Evolutionary conservation across 2,113 vertebrate species (phyloP).

Genomic region (Phoxinus phoxinus): DNA sequence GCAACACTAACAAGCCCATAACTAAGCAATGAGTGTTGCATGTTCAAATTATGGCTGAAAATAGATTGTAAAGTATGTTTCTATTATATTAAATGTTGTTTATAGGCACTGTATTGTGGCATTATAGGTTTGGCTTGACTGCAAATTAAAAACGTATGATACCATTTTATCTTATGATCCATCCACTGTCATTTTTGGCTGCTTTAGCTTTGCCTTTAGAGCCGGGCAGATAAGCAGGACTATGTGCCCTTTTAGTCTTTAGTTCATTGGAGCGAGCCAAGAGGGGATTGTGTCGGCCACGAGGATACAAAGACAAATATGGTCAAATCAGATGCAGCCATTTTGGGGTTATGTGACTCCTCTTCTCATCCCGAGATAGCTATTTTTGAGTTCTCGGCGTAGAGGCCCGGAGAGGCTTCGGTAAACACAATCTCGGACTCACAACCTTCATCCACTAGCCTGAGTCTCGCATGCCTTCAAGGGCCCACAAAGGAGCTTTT

Average conservation of each 20-base stretch:
- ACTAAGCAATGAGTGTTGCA: not conserved
- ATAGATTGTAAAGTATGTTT: not conserved
- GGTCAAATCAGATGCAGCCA: conserved; percentile 64
- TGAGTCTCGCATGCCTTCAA: conserved; percentile 20
- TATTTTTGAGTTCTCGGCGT: conserved; percentile 48
- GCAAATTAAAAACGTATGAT: not conserved
- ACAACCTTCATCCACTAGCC: conserved; percentile 48
- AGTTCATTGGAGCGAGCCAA: conserved; percentile 49
- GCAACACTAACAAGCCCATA: not conserved
- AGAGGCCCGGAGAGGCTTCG: conserved; percentile 51
- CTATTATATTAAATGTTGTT: not conserved
- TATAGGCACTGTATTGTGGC: not conserved
- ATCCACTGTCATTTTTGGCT: not conserved
- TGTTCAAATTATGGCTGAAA: not conserved
- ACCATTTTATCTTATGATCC: not conserved
- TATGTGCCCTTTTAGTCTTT: conserved; percentile 10
- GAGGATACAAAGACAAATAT: conserved; percentile 65
- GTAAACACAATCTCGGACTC: conserved; percentile 57
- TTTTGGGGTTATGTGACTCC: conserved; percentile 54
- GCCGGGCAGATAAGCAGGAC: not conserved
- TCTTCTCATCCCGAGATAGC: conserved; percentile 58
- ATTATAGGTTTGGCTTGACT: not conserved
- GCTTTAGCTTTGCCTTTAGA: not conserved
- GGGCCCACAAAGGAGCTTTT: conserved; percentile 57
- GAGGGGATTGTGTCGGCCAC: conserved; percentile 35